A percentile compares a stretch with the other conserved stretches of the same genome.
Conservation (phyloP, 2,797 vertebrate genomes). For the Malurus splendens region DNA sequence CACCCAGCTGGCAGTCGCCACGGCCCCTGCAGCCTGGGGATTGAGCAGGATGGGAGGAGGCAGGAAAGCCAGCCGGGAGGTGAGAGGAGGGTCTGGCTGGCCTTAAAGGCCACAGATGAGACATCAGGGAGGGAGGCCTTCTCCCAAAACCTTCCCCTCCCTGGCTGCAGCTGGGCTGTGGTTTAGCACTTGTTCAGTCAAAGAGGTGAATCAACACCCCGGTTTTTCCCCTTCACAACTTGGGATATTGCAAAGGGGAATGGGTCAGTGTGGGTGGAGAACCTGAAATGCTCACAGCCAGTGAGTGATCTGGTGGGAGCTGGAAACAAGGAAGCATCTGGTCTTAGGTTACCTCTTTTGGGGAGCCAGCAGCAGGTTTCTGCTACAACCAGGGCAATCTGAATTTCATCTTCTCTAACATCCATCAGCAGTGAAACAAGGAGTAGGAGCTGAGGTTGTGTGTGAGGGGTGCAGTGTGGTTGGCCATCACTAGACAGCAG, state of each 20-base stretch:
- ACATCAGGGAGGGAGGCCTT: background rate
- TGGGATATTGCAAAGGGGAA: background rate
- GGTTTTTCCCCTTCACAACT: fast-evolving
- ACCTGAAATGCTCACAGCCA: background rate
- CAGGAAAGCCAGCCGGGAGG: fast-evolving
- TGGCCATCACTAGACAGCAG: conserved; percentile 58
- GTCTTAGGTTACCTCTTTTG: background rate
- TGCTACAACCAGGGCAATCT: background rate
- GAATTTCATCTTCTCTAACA: background rate
- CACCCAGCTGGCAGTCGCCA: background rate
- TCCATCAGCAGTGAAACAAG: background rate
- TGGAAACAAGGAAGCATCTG: background rate
- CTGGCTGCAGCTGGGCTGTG: background rate
- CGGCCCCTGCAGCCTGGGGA: background rate
- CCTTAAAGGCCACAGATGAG: conserved; percentile 6
- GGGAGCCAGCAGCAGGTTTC: background rate
- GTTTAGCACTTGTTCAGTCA: background rate
- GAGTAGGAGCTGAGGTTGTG: background rate
- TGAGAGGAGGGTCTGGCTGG: background rate
- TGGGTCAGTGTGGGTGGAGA: background rate
- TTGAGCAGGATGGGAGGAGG: background rate
- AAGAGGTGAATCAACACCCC: background rate
- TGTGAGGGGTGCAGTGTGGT: background rate
- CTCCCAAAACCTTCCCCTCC: background rate
- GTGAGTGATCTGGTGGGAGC: background rate